Percentiles rank a stretch among this genome's conserved stretches.
These are phyloP conservation scores for Scaptomyza tumidula DNA, from an alignment of 2,888 invertebrate genomes.

Conservation along the genomic window DNA sequence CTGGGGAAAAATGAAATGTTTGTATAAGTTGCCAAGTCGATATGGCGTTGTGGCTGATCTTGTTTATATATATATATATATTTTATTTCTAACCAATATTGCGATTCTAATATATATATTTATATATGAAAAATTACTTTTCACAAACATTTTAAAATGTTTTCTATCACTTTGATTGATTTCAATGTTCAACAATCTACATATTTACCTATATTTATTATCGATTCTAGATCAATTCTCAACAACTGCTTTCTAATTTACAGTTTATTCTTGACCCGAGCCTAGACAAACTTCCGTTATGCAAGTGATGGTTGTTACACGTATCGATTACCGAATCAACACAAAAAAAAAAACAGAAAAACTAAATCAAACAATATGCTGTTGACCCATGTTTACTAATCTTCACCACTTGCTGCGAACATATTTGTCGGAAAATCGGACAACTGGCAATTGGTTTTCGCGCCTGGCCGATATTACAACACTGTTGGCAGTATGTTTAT, in stretches of 20 bases:
- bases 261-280: background rate
- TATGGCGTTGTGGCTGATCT: too few species aligned
- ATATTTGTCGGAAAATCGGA: constrained; percentile 17
- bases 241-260: background rate
- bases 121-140: too few species aligned
- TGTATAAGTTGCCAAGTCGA: too few species aligned
- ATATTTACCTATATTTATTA: constrained; percentile 1
- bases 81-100: too few species aligned
- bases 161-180: constrained; percentile 1
- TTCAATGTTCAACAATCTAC: background rate
- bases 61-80: too few species aligned
- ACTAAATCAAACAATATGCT: constrained; percentile 35
- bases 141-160: too few species aligned
- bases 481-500: constrained; percentile 60
- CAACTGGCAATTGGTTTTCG: constrained; percentile 53
- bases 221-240: background rate
- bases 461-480: constrained; percentile 68
- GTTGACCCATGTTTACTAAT: constrained; percentile 53
- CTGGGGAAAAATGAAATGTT: too few species aligned
- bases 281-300: constrained; percentile 62
- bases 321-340: constrained; percentile 72
- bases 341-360: background rate
- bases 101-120: too few species aligned
- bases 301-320: constrained; percentile 19
- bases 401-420: constrained; percentile 54